A percentile compares a stretch with the other conserved stretches of the same genome.
Conservation (phyloP, 1,140 invertebrate species). For the Tribolium madens region DNA sequence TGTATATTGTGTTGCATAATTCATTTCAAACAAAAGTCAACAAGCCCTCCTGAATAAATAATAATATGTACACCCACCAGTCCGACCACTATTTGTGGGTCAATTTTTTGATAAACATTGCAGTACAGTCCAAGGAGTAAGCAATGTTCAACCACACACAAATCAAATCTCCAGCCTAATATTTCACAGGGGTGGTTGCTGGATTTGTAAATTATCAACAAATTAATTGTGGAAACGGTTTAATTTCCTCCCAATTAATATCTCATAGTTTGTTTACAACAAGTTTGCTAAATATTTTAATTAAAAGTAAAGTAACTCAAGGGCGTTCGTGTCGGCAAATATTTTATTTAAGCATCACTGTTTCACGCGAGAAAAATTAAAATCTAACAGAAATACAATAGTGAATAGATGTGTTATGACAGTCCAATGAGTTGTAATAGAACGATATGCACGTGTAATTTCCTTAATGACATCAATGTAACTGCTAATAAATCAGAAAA, state of each 20-base stretch:
- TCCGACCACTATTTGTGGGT: neutral
- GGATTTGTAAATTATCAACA: slow-evolving; percentile 25
- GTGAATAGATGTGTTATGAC: slow-evolving; percentile 18
- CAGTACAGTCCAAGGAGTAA: neutral
- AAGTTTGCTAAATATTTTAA: neutral
- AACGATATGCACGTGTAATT: slow-evolving; percentile 35
- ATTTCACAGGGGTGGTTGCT: neutral
- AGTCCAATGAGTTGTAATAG: slow-evolving; percentile 4
- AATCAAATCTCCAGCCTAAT: no score
- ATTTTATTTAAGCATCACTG: slow-evolving; percentile 11
- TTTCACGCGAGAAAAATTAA: neutral
- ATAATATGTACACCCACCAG: neutral
- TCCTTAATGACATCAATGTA: slow-evolving; percentile 14
- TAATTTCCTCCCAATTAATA: neutral
- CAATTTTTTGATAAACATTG: no score
- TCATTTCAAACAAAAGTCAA: neutral
- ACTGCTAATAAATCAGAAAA: slow-evolving; percentile 12
- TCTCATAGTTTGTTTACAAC: neutral
- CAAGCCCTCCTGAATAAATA: neutral
- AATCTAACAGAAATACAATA: neutral
- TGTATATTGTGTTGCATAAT: slow-evolving; percentile 24
- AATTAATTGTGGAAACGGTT: slow-evolving; percentile 20
- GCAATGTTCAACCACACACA: neutral
- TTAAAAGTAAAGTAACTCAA: slow-evolving; percentile 31
- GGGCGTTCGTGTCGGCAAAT: slow-evolving; percentile 5